These are phyloP conservation scores for Caradrina kadenii DNA, from an alignment of 2,888 invertebrate genomes.

Conservation along the genomic window DNA sequence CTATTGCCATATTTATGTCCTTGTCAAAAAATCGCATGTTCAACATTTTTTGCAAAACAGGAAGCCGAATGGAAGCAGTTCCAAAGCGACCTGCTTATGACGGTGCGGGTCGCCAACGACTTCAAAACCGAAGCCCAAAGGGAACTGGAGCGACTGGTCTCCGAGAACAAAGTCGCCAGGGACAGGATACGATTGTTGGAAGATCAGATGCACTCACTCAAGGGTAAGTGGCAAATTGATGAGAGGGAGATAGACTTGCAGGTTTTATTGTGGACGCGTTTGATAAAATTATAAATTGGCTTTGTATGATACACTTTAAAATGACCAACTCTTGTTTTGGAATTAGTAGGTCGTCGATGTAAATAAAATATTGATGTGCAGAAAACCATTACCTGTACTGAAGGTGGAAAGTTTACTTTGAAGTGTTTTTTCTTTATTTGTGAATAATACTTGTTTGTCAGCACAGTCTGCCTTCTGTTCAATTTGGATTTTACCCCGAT, in stretches of 20 bases:
- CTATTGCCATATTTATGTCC: too few species aligned
- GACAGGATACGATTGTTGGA: constrained; percentile 94
- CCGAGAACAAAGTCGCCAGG: constrained; percentile 95
- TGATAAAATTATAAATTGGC: constrained; percentile 34
- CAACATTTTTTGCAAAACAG: constrained; percentile 74
- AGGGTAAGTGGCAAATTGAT: constrained; percentile 88
- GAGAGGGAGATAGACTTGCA: constrained; percentile 20
- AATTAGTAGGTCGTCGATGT: constrained; percentile 15
- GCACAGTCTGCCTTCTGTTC: background rate
- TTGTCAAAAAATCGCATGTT: too few species aligned
- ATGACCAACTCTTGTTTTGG: background rate
- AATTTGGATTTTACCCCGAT: background rate
- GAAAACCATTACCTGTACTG: background rate
- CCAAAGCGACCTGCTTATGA: constrained; percentile 97
- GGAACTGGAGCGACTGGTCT: constrained; percentile 94
- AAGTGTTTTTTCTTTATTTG: background rate
- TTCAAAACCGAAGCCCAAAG: constrained; percentile 98
- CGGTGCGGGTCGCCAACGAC: constrained; percentile 98
- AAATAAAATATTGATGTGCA: constrained; percentile 11
- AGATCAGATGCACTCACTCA: constrained; percentile 95
- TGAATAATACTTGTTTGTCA: constrained; percentile 29
- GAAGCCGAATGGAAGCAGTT: constrained; percentile 98
- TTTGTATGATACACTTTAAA: constrained; percentile 51
- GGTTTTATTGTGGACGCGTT: constrained; percentile 40
- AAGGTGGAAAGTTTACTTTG: constrained; percentile 1